Evolutionary conservation across 2,797 vertebrate genomes (phyloP).

Genomic region (Neosilurus hyrtlii): DNA sequence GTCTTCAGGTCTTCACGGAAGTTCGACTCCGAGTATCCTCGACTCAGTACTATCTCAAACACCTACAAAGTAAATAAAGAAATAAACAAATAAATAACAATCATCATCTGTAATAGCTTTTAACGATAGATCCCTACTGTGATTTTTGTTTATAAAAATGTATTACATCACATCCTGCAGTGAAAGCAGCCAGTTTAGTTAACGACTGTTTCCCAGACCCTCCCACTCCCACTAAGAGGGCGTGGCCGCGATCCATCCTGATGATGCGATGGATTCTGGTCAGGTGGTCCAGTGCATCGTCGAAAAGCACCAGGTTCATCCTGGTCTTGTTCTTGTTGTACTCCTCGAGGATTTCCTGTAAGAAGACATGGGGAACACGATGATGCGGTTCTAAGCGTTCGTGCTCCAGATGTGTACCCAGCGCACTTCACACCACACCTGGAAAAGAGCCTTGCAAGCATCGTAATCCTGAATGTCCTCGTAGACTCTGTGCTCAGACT

Average conservation of each 20-base stretch:
- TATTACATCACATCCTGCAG: constrained; percentile 86
- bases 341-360: constrained; percentile 90
- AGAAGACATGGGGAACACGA: background rate
- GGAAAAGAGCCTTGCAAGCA: constrained; percentile 86
- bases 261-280: constrained; percentile 86
- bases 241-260: constrained; percentile 86
- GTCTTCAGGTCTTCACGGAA: constrained; percentile 89
- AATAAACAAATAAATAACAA: too few species aligned
- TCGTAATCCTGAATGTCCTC: constrained; percentile 94
- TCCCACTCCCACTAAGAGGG: constrained; percentile 87
- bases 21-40: constrained; percentile 85
- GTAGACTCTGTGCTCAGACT: constrained; percentile 82
- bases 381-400: background rate
- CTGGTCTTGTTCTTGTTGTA: constrained; percentile 83
- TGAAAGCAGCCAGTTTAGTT: constrained; percentile 84
- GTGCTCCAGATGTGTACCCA: background rate
- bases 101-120: too few species aligned
- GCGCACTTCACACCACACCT: constrained; percentile 70
- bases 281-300: constrained; percentile 92
- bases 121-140: background rate
- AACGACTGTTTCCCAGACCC: constrained; percentile 96
- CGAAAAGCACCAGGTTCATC: constrained; percentile 93
- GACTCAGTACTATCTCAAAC: constrained; percentile 88
- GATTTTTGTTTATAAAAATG: constrained; percentile 5
- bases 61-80: constrained; percentile 68